phyloP scores from a whole-genome alignment of 2,797 vertebrate species.

The Bradypus variegatus region DNA sequence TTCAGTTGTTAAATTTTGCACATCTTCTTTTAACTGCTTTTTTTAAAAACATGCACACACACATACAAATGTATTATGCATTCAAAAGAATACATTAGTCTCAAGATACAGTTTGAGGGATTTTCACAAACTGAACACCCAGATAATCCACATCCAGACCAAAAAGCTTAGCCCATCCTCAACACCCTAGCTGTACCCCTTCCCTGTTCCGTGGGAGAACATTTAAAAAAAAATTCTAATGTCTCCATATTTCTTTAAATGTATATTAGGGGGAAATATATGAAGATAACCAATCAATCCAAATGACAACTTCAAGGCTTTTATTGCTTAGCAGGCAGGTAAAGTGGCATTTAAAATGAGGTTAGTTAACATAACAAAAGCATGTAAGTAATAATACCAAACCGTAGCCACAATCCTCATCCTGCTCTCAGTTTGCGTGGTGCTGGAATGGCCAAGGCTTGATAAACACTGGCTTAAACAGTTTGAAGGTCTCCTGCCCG shows the following conservation, averaged over 20 bases:
- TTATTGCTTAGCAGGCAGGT: not conserved
- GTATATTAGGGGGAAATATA: not conserved
- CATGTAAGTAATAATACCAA: accelerated
- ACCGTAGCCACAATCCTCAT: not conserved
- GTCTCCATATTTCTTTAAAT: not conserved
- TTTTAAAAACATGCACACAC: too few species aligned
- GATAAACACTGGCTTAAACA: not conserved
- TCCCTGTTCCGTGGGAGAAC: not conserved
- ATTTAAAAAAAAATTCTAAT: not conserved
- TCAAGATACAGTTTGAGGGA: not conserved
- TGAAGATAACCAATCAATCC: not conserved
- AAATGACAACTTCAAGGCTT: not conserved
- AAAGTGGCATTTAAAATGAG: not conserved
- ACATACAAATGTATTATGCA: not conserved
- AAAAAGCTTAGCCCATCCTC: too few species aligned
- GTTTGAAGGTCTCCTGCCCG: not conserved
- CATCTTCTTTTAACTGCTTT: not conserved
- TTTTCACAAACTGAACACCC: not conserved
- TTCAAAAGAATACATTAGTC: not conserved
- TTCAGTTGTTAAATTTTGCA: not conserved
- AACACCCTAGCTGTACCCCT: accelerated
- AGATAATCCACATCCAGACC: not conserved
- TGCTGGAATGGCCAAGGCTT: not conserved
- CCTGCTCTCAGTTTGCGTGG: not conserved
- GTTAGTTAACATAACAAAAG: not conserved